Percentiles rank a stretch among this genome's conserved stretches.
Conservation (phyloP, 2,113 vertebrate species). For the Rutilus rutilus region DNA sequence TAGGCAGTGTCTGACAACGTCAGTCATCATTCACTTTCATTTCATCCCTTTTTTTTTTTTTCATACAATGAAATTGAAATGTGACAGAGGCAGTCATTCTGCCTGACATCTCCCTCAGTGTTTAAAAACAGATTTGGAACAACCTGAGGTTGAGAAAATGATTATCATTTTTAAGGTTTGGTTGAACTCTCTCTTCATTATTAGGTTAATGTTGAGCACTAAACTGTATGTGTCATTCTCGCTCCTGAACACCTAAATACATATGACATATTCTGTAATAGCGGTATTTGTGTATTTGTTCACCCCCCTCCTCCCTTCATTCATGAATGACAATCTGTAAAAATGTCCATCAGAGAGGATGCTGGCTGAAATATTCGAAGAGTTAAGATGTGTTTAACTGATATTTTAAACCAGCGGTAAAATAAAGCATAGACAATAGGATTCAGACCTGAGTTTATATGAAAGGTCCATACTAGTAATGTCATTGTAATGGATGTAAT, state of each 20-base stretch:
- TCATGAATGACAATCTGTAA: background rate
- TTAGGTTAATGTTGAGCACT: background rate
- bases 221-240: background rate
- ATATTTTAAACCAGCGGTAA: slow-evolving; percentile 14
- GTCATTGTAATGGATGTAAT: background rate
- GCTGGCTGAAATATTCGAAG: slow-evolving; percentile 40
- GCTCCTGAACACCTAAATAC: background rate
- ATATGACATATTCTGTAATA: background rate
- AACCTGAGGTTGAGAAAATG: too few relatives aligned
- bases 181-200: background rate
- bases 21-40: background rate
- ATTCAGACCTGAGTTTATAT: slow-evolving; percentile 65
- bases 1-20: background rate
- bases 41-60: background rate
- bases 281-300: background rate
- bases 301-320: background rate
- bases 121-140: too few relatives aligned
- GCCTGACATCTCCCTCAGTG: too few relatives aligned
- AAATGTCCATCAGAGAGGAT: background rate
- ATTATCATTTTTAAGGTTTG: too few relatives aligned
- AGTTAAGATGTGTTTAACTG: slow-evolving; percentile 64
- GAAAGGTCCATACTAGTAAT: background rate
- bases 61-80: too few relatives aligned
- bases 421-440: slow-evolving; percentile 69
- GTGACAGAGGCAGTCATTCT: too few relatives aligned